These are phyloP conservation scores for Ericerus pela DNA, from an alignment of 1,140 invertebrate species.

Conservation along the genomic window DNA sequence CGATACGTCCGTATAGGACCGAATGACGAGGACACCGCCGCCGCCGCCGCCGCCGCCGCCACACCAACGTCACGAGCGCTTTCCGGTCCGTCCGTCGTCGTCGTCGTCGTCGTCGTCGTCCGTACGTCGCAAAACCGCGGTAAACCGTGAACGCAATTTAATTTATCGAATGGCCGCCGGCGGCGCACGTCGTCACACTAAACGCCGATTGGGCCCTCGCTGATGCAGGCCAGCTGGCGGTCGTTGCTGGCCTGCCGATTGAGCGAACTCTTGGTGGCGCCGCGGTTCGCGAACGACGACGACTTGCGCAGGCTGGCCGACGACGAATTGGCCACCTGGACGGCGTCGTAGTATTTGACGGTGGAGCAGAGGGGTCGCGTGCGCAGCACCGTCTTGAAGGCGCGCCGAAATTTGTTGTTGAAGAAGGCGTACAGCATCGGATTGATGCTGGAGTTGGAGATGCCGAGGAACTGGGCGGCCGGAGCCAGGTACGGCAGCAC, in stretches of 20 bases:
- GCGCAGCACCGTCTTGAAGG: conserved; percentile 77
- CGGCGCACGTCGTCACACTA: no score
- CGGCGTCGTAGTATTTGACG: conserved; percentile 64
- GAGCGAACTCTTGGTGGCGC: conserved; percentile 29
- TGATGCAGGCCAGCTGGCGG: background rate
- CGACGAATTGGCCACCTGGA: conserved; percentile 58
- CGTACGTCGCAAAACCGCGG: no score
- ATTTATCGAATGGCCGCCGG: no score
- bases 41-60: no score
- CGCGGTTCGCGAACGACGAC: conserved; percentile 55
- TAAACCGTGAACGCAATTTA: no score
- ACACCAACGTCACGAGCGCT: no score
- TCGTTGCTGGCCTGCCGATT: conserved; percentile 23
- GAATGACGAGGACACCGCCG: no score
- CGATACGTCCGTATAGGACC: no score
- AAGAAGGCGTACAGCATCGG: conserved; percentile 95
- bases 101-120: no score
- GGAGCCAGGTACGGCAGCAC: conserved; percentile 67
- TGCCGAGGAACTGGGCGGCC: conserved; percentile 88
- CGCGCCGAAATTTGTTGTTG: conserved; percentile 87
- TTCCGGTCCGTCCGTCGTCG: no score
- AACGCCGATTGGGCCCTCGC: background rate
- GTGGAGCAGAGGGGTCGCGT: conserved; percentile 67
- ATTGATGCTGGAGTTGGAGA: conserved; percentile 93
- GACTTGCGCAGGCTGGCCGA: conserved; percentile 67